Base-by-base conservation (phyloP, 2,888 invertebrate species). In the Tiliacea citrago region DNA sequence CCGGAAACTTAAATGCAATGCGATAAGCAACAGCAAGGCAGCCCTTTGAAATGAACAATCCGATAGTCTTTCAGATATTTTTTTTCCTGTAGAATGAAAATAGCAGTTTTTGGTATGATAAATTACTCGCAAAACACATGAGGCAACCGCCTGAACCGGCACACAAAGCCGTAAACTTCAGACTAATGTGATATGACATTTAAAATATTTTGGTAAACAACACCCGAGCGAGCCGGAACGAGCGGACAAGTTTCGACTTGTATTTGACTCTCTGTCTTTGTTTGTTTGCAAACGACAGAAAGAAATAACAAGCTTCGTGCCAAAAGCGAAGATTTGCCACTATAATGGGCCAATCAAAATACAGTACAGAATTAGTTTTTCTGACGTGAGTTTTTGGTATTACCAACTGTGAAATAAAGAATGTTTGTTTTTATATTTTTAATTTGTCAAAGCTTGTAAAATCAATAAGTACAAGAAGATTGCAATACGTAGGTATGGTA, bases 221-320 rank as follows among this genome's bases (percentile, higher is more conserved):
- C 72, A 65, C 57, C 39, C 68, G 35, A 74, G 51, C 75, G 72
- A 62, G 18, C 35, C 63, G 45, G 39, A 69, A 49, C 73, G 76
- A 68, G 18, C 35, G 74, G 39, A 90, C 88, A 90, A 83, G 90
- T 89, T 83, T 21, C 58, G 75, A 90, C 90, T 83, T 89, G 90
- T 84, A 77, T 77, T 65, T 45, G 9, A 65, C 62, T 62, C 21
- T 73, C 42, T 70, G 61, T 84, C 85, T 81, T 75, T 84, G 61
- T 85, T 68, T 66, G 62, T 71, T 21, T 61, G 18, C 42, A 5
- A 68, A 67, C 8, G 62, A 58, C 1, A 78, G 79, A 86, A 77
- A 73, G 87, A 82, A 75, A 82, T 47, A 76, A 61, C 66, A 73
- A 53, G 29, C 16, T 35, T 51, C 5, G 16, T 24, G 16, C 12